A percentile compares a stretch with the other conserved stretches of the same genome.
These are phyloP conservation scores for Rhincodon typus DNA, from an alignment of 2,797 vertebrate species.

Conservation along the genomic window DNA sequence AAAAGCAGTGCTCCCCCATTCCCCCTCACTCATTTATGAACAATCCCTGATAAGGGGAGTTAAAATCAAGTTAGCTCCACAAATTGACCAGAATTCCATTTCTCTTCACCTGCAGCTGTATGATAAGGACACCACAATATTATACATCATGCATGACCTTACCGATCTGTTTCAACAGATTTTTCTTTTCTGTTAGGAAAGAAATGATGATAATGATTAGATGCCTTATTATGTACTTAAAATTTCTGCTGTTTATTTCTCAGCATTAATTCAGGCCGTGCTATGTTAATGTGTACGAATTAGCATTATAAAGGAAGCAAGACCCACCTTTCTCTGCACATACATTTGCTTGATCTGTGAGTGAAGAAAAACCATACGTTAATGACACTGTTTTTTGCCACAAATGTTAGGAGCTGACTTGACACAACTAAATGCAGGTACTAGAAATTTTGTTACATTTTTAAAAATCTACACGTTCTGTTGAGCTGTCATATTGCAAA, in stretches of 20 bases:
- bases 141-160: neutral
- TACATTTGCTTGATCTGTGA: neutral
- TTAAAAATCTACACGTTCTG: neutral
- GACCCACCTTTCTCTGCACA: no score
- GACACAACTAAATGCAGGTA: neutral
- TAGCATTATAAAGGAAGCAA: neutral
- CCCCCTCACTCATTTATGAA: neutral
- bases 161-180: neutral
- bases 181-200: neutral
- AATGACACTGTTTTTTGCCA: neutral
- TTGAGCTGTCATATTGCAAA: no score
- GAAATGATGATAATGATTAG: neutral
- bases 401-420: neutral
- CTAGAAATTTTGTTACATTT: neutral
- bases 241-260: neutral
- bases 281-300: neutral
- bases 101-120: neutral
- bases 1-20: no score
- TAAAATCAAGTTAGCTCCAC: no score
- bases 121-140: neutral
- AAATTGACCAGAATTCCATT: neutral
- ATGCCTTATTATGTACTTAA: neutral
- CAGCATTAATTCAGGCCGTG: neutral
- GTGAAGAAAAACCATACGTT: neutral
- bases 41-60: neutral